Conservation (phyloP, 2,113 vertebrate genomes). For the Myanophis thanlyinensis region DNA sequence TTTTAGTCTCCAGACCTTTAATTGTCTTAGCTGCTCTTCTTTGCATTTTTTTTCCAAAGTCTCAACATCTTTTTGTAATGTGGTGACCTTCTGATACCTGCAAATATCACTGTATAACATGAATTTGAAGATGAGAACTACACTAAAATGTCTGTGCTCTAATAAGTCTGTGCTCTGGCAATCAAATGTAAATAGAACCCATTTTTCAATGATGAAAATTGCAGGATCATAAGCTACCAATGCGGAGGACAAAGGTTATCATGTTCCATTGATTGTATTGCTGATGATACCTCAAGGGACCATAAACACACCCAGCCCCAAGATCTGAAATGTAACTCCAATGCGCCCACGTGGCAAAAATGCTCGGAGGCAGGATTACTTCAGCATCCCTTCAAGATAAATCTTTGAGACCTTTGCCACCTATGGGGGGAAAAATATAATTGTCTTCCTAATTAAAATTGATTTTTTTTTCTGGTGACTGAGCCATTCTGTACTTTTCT, state of each 20-base stretch:
- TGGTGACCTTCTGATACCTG: too few species aligned
- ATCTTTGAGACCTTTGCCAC: slow-evolving; percentile 62
- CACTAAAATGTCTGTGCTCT: fast-evolving
- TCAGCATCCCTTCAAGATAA: slow-evolving; percentile 64
- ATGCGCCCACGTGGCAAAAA: slow-evolving; percentile 40
- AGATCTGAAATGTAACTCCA: slow-evolving; percentile 53
- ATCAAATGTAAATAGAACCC: not conserved
- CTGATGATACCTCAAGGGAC: slow-evolving; percentile 53
- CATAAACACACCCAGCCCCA: slow-evolving; percentile 43
- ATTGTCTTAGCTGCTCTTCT: too few species aligned
- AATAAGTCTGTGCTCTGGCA: not conserved
- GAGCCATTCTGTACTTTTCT: slow-evolving; percentile 59
- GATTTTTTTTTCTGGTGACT: slow-evolving; percentile 60
- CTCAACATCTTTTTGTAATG: too few species aligned
- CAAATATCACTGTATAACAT: not conserved
- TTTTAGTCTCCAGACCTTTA: too few species aligned
- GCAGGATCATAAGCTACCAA: slow-evolving; percentile 45
- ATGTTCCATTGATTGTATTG: slow-evolving; percentile 57
- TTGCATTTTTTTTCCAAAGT: too few species aligned
- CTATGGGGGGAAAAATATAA: slow-evolving; percentile 63
- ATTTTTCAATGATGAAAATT: slow-evolving; percentile 37
- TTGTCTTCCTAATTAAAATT: slow-evolving; percentile 73
- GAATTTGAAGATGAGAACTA: not conserved
- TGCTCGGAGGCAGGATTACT: slow-evolving; percentile 54
- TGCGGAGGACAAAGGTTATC: slow-evolving; percentile 42